phyloP scores from a whole-genome alignment of 1,140 invertebrate genomes.

The Zaprionus ghesquierei region DNA sequence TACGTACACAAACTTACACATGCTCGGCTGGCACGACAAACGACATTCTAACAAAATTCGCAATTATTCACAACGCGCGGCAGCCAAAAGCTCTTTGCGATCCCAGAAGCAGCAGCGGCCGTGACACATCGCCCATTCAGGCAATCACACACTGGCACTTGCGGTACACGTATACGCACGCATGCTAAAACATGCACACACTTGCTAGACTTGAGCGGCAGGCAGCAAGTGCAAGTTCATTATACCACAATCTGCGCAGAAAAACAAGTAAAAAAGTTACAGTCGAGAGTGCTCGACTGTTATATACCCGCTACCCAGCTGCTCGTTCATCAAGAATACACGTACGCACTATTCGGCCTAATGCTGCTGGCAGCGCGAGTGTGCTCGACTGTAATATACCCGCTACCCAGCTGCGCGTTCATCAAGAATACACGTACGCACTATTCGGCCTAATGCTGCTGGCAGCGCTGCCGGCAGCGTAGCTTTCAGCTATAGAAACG shows the following conservation, averaged over 20 bases:
- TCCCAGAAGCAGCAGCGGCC: constrained; percentile 48
- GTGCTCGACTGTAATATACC: too few species aligned
- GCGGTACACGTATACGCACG: background rate
- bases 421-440: too few species aligned
- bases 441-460: too few species aligned
- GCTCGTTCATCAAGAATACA: too few species aligned
- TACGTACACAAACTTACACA: constrained; percentile 17
- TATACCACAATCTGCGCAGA: constrained; percentile 48
- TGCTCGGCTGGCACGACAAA: constrained; percentile 49
- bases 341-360: too few species aligned
- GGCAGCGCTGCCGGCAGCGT: too few species aligned
- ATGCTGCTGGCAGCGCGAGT: too few species aligned
- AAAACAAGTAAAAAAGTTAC: too few species aligned
- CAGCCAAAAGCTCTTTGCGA: constrained; percentile 64
- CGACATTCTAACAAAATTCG: constrained; percentile 69
- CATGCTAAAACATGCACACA: background rate
- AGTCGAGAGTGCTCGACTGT: too few species aligned
- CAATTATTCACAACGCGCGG: constrained; percentile 72
- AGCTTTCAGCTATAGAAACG: too few species aligned
- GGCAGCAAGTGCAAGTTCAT: constrained; percentile 57
- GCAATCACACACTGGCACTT: constrained; percentile 2
- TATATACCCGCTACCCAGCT: too few species aligned
- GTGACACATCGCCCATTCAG: constrained; percentile 46
- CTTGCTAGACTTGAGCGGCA: constrained; percentile 26
- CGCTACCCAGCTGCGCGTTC: too few species aligned